Percentiles rank a stretch among this genome's conserved stretches.
These are phyloP conservation scores for Halictus ligatus DNA, from an alignment of 2,888 invertebrate genomes.

Conservation along the genomic window DNA sequence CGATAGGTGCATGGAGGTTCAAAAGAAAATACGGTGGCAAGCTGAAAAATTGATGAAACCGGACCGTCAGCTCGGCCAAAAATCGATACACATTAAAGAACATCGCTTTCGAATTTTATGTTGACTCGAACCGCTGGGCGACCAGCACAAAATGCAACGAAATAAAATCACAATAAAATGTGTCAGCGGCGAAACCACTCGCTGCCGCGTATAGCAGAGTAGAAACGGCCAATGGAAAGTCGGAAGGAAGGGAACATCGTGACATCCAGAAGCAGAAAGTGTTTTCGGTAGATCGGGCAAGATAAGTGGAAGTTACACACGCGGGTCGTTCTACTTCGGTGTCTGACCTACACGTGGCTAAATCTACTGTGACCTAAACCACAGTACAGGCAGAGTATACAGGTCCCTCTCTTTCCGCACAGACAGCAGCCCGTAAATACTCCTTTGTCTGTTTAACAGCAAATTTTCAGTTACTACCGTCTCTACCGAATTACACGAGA, in stretches of 20 bases:
- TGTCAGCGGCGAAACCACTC: neutral
- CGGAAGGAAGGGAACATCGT: neutral
- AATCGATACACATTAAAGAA: neutral
- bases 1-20: too few species aligned
- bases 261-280: neutral
- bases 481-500: neutral
- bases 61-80: neutral
- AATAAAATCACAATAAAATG: neutral
- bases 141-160: neutral
- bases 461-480: neutral
- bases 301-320: neutral
- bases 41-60: neutral
- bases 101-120: neutral
- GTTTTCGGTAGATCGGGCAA: neutral
- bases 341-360: neutral
- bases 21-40: neutral
- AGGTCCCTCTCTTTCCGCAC: neutral
- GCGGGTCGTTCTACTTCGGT: neutral
- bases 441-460: neutral
- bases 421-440: neutral
- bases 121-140: neutral
- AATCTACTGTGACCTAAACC: neutral
- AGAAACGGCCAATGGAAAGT: neutral
- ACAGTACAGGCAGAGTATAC: neutral
- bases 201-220: neutral